phyloP scores from a whole-genome alignment of 2,797 vertebrate genomes.

The Anguilla anguilla region DNA sequence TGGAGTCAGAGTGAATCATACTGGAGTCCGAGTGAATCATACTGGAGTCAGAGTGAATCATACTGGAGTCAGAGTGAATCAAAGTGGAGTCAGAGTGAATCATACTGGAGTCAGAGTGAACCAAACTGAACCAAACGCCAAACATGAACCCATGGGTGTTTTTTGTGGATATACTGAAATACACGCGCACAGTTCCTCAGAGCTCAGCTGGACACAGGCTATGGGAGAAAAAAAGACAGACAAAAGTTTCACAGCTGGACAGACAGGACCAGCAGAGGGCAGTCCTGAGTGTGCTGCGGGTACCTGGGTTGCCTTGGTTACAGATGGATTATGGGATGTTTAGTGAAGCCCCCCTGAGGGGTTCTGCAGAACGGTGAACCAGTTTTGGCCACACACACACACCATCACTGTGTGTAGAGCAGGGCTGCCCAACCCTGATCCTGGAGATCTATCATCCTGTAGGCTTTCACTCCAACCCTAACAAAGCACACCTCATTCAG shows the following conservation, averaged over 20 bases:
- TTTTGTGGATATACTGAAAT: background rate
- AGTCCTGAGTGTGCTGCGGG: background rate
- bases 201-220: background rate
- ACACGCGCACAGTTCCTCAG: background rate
- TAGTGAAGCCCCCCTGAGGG: background rate
- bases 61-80: background rate
- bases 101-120: background rate
- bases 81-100: background rate
- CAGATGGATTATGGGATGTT: background rate
- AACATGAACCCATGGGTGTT: background rate
- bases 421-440: no score
- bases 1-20: background rate
- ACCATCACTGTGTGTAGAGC: background rate
- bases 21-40: background rate
- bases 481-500: no score
- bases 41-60: background rate
- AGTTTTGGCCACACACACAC: background rate
- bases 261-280: background rate
- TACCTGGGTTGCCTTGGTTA: background rate
- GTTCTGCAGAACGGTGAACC: background rate
- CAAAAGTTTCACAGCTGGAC: background rate
- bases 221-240: background rate
- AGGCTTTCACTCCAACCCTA: no score
- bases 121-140: background rate
- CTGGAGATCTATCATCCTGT: no score